A percentile compares a stretch with the other conserved stretches of the same genome.
Conservation (phyloP, 2,888 invertebrate genomes). For the Pachymerium ferrugineum region DNA sequence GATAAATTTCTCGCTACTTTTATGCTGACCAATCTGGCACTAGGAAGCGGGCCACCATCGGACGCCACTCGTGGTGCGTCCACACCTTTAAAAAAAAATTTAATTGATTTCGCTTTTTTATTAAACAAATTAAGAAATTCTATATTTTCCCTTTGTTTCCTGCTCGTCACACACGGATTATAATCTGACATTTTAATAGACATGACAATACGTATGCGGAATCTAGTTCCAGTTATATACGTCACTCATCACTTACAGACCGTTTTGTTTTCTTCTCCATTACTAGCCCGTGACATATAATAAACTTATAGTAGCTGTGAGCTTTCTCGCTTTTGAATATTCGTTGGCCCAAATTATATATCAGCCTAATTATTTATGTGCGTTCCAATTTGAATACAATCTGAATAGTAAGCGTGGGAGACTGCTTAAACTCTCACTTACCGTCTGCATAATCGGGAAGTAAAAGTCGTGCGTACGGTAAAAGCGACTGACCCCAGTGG, state of each 20-base stretch:
- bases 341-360: neutral
- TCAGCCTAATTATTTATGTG: neutral
- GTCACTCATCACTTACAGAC: constrained; percentile 13
- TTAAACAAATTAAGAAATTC: neutral
- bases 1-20: constrained; percentile 17
- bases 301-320: neutral
- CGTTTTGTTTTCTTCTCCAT: constrained; percentile 2
- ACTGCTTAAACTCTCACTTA: constrained; percentile 36
- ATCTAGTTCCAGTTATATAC: neutral
- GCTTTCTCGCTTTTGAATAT: constrained; percentile 3
- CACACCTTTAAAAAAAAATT: neutral
- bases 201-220: neutral
- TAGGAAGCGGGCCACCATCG: constrained; percentile 29
- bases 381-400: neutral
- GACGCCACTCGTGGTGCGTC: constrained; percentile 17
- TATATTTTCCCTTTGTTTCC: neutral
- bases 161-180: neutral
- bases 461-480: constrained; percentile 39
- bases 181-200: neutral
- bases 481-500: constrained; percentile 46
- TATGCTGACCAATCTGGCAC: constrained; percentile 26
- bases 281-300: neutral
- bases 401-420: neutral
- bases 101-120: neutral
- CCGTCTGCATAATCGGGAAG: constrained; percentile 44